Evolutionary conservation across 2,797 vertebrate genomes (phyloP).

Genomic region (Dipus sagitta): DNA sequence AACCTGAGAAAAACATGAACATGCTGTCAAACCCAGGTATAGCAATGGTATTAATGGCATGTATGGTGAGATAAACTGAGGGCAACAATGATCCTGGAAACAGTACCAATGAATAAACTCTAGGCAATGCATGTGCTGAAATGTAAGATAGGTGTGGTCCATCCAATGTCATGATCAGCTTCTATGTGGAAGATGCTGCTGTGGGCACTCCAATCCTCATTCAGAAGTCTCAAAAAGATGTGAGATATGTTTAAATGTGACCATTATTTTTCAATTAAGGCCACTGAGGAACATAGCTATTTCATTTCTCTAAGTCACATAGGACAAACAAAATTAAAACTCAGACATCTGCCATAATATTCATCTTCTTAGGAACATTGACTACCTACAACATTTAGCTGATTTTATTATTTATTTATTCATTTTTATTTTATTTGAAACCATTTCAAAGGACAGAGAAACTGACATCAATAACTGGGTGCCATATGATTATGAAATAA

Average conservation of each 20-base stretch:
- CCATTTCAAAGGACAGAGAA: background rate
- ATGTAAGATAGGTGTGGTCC: background rate
- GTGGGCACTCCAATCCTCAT: background rate
- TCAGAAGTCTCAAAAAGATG: background rate
- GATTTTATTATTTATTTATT: background rate
- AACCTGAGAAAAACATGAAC: background rate
- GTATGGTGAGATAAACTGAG: no score
- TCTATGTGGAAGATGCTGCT: background rate
- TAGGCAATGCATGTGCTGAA: background rate
- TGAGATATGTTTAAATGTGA: background rate
- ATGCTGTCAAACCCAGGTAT: background rate
- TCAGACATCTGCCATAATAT: background rate
- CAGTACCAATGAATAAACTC: background rate
- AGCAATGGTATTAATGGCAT: background rate
- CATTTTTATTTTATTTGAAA: background rate
- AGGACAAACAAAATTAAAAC: background rate
- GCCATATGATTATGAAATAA: background rate
- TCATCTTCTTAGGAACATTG: background rate
- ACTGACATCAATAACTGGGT: background rate
- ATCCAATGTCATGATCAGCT: no score
- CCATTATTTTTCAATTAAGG: background rate
- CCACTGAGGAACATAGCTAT: background rate
- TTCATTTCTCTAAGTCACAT: background rate
- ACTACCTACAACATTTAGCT: background rate
- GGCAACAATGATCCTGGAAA: background rate